A percentile compares a stretch with the other conserved stretches of the same genome.
These are phyloP conservation scores for Bembecia ichneumoniformis DNA, from an alignment of 2,888 invertebrate species.

Conservation along the genomic window DNA sequence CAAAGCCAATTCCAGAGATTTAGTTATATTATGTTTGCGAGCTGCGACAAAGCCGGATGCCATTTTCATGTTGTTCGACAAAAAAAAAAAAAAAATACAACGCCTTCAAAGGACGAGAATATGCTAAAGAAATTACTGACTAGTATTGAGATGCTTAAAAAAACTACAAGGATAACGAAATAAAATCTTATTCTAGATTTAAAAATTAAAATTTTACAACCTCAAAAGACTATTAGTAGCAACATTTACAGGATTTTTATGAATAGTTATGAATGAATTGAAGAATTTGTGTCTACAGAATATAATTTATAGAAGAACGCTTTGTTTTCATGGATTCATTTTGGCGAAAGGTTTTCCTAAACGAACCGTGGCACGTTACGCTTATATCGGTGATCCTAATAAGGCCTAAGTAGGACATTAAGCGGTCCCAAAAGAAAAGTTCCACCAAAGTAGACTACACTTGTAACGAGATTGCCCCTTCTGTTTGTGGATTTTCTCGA, in stretches of 20 bases:
- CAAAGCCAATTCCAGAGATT: slow-evolving; percentile 35
- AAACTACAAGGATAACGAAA: no score
- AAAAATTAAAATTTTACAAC: no score
- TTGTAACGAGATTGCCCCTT: background rate
- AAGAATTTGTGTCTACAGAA: no score
- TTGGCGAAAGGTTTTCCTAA: slow-evolving; percentile 9
- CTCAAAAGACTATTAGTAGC: no score
- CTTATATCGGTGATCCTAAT: slow-evolving; percentile 23
- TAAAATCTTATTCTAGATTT: no score
- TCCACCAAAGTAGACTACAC: background rate
- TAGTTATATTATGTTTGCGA: slow-evolving; percentile 47
- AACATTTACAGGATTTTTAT: no score
- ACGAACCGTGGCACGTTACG: slow-evolving; percentile 18
- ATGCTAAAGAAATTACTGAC: no score
- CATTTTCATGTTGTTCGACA: slow-evolving; percentile 23
- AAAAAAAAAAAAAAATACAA: slow-evolving; percentile 28
- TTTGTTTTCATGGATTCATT: background rate
- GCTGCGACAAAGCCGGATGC: slow-evolving; percentile 16
- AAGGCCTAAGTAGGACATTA: slow-evolving; percentile 19
- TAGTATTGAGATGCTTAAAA: no score
- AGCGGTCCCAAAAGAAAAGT: slow-evolving; percentile 4
- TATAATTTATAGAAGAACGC: no score
- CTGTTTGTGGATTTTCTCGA: background rate
- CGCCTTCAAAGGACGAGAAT: no score
- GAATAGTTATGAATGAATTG: no score